Conservation (phyloP, 2,888 invertebrate species). For the Auanema sp. region DNA sequence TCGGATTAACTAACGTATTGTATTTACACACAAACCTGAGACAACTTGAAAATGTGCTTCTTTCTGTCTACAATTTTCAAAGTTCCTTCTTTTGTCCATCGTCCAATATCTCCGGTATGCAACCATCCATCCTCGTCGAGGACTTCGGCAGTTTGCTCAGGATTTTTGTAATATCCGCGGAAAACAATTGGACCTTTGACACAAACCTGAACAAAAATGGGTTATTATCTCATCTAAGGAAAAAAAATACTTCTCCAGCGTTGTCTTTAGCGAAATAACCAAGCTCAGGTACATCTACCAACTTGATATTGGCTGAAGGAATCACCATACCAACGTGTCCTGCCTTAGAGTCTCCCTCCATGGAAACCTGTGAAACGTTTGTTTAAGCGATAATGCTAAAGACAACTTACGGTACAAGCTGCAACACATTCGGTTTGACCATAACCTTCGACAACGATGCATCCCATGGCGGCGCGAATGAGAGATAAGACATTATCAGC, state of each 20-base stretch:
- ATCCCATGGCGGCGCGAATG: conserved; percentile 85
- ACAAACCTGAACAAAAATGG: conserved; percentile 31
- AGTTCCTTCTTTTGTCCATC: conserved; percentile 87
- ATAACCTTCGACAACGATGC: conserved; percentile 64
- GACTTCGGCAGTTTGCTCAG: conserved; percentile 86
- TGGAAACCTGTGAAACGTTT: conserved; percentile 50
- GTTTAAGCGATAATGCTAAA: conserved; percentile 9
- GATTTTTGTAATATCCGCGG: conserved; percentile 77
- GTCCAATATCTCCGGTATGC: conserved; percentile 94
- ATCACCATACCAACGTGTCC: conserved; percentile 92
- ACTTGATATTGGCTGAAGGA: conserved; percentile 88
- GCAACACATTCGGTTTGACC: conserved; percentile 65
- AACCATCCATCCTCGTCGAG: conserved; percentile 87
- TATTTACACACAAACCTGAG: conserved; percentile 70
- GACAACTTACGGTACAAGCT: conserved; percentile 76
- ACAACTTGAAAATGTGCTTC: conserved; percentile 96
- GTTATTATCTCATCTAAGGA: neutral
- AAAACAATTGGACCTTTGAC: conserved; percentile 51
- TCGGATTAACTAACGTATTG: neutral
- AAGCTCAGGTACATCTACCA: conserved; percentile 97
- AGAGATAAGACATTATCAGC: conserved; percentile 92
- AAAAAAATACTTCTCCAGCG: conserved; percentile 54
- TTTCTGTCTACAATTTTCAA: conserved; percentile 94
- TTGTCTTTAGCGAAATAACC: conserved; percentile 69
- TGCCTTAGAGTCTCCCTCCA: conserved; percentile 64